Percentiles rank a stretch among this genome's conserved stretches.
Evolutionary conservation across 92 coral and sea anemone species (phyloP).

Genomic region (Phymanthus crucifer): DNA sequence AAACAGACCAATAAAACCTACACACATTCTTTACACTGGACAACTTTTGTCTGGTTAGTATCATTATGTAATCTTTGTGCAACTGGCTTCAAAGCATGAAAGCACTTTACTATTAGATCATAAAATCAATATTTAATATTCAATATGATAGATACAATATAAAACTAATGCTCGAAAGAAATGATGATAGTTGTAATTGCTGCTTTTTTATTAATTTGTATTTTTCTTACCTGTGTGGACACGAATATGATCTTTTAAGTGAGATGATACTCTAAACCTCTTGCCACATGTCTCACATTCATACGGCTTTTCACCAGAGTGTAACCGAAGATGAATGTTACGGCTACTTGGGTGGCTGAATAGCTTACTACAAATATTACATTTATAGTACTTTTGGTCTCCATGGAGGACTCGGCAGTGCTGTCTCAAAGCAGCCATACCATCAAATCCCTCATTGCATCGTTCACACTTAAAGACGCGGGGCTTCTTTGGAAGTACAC

Average conservation of each 20-base stretch:
- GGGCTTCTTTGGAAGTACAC: conserved; percentile 44
- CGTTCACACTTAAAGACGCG: conserved; percentile 81
- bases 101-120: too few relatives aligned
- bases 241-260: conserved; percentile 90
- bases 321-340: conserved; percentile 88
- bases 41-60: too few relatives aligned
- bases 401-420: conserved; percentile 84
- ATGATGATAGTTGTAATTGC: too few relatives aligned
- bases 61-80: too few relatives aligned
- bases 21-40: too few relatives aligned
- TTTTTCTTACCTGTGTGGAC: conserved; percentile 98
- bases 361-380: conserved; percentile 87
- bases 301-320: conserved; percentile 96
- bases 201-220: too few relatives aligned
- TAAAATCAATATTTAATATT: too few relatives aligned
- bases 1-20: too few relatives aligned
- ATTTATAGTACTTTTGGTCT: conserved; percentile 91
- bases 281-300: conserved; percentile 91
- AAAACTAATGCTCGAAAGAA: too few relatives aligned
- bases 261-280: conserved; percentile 93
- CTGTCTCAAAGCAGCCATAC: conserved; percentile 75
- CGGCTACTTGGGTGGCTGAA: conserved; percentile 96
- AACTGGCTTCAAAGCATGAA: too few relatives aligned
- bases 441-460: conserved; percentile 70
- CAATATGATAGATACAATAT: too few relatives aligned